These are phyloP conservation scores for Gadopsis marmoratus DNA, from an alignment of 2,797 vertebrate species.

Conservation along the genomic window DNA sequence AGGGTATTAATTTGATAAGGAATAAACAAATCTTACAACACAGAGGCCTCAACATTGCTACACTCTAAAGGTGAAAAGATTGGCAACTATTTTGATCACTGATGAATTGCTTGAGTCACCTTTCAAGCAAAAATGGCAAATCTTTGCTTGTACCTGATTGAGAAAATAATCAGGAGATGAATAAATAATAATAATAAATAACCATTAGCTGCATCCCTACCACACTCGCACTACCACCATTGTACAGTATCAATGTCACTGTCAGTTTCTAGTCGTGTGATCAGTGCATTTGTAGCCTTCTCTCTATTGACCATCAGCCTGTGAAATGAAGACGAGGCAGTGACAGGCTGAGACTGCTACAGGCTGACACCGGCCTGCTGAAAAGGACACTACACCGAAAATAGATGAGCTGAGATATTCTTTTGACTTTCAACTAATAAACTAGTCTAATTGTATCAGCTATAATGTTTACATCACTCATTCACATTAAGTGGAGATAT, in stretches of 20 bases:
- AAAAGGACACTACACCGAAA: constrained; percentile 15
- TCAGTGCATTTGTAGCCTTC: constrained; percentile 20
- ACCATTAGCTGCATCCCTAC: not conserved
- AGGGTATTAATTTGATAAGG: too few relatives aligned
- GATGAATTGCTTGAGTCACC: not conserved
- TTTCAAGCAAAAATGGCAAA: not conserved
- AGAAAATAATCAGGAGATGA: not conserved
- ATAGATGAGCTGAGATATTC: constrained; percentile 16
- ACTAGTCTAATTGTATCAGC: not conserved
- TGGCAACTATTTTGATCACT: not conserved
- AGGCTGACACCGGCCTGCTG: constrained; percentile 68
- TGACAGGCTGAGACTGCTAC: constrained; percentile 67
- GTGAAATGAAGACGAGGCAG: constrained; percentile 43
- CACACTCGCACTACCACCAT: not conserved
- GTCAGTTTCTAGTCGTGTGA: constrained; percentile 27
- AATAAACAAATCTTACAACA: not conserved
- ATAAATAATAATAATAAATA: not conserved
- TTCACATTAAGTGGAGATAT: not conserved
- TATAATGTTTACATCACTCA: not conserved
- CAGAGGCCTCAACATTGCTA: not conserved
- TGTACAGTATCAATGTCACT: not conserved
- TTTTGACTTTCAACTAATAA: not conserved
- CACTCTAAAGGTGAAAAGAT: too few relatives aligned
- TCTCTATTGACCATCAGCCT: constrained; percentile 24
- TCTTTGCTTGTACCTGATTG: too few relatives aligned